Evolutionary conservation across 2,888 invertebrate genomes (phyloP).

Genomic region (Nematopogon swammerdamellus): DNA sequence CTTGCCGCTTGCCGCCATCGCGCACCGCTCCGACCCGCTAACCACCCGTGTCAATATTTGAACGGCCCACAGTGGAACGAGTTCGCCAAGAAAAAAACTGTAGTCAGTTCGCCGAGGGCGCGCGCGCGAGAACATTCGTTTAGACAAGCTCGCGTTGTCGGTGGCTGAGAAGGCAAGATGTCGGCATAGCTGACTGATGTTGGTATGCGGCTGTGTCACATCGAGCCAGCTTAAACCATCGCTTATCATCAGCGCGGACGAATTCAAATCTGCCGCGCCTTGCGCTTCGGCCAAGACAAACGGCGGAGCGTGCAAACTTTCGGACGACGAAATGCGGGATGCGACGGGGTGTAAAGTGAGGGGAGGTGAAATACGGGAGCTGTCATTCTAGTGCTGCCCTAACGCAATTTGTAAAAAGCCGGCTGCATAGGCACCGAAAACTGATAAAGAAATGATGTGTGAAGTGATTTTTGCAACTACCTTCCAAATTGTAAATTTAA

Average conservation of each 20-base stretch:
- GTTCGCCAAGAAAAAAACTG: constrained; percentile 11
- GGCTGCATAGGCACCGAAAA: no score
- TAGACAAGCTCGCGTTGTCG: constrained; percentile 33
- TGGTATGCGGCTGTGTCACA: constrained; percentile 78
- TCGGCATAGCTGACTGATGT: constrained; percentile 80
- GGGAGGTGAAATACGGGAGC: background rate
- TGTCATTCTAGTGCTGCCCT: background rate
- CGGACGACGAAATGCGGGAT: background rate
- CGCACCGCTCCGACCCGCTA: constrained; percentile 23
- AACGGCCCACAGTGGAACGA: constrained; percentile 16
- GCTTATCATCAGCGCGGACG: constrained; percentile 37
- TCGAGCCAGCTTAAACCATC: constrained; percentile 73
- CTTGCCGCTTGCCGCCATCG: constrained; percentile 30
- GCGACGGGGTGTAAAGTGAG: background rate
- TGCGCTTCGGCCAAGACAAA: background rate
- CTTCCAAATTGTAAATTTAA: no score
- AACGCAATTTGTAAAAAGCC: no score
- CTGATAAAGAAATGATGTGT: background rate
- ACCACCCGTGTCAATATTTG: constrained; percentile 44
- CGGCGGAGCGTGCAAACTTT: background rate
- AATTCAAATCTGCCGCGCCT: background rate
- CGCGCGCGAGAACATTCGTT: constrained; percentile 5
- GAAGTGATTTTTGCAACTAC: background rate
- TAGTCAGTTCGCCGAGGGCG: constrained; percentile 15
- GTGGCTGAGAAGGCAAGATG: constrained; percentile 79